Base-by-base conservation (phyloP, 2,113 vertebrate genomes). In the Xyliphius kryptos region DNA sequence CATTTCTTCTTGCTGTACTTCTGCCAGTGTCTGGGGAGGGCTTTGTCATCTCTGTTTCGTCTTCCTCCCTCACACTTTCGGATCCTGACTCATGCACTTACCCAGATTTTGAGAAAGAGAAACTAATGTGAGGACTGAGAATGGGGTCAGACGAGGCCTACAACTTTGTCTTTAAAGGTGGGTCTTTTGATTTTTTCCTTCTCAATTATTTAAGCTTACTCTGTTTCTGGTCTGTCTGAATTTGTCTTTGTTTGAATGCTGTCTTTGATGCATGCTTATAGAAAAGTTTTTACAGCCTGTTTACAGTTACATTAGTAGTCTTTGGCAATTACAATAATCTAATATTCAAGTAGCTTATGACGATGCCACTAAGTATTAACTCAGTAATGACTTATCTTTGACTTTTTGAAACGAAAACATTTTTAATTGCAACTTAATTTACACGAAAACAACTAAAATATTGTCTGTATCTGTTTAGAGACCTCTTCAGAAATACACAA, bases 121-220 rank as follows among this genome's bases (percentile, higher is more conserved):
- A 70, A 62, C 56, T 69, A 20, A 36, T 76, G 78, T 59, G 76
- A 77, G 76, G 66, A 67, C 68, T 58, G 37, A 76, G 67, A 68
- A 92, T 97, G 94, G 87, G 89, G 71, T 81, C 77, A 26, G 83
- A 86, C 17, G 91, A 94, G 54, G 88, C 92, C 63, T 97, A 95
- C 74, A 97, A 95, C 84, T 97, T 96, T 67, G 94, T 97, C 75
- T 97, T 97, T 77, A 97, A 97, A 82, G 94, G 94, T 96, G 77
- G 88, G 91, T 17, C 46, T 6, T 49, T 61, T 36, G 12, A 1
- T 9, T n/a, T 37, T 26, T 21, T 37, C 36, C 6, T 12, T 2
- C 32, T 38, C 16, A 2, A 46, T 32, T 32, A 32, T 32, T 32
- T 32, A 32, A 32, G 26, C 26, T 5, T 32, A 46, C 7, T 16